These are phyloP conservation scores for Lemur catta DNA, from an alignment of 2,797 vertebrate genomes.

Conservation along the genomic window DNA sequence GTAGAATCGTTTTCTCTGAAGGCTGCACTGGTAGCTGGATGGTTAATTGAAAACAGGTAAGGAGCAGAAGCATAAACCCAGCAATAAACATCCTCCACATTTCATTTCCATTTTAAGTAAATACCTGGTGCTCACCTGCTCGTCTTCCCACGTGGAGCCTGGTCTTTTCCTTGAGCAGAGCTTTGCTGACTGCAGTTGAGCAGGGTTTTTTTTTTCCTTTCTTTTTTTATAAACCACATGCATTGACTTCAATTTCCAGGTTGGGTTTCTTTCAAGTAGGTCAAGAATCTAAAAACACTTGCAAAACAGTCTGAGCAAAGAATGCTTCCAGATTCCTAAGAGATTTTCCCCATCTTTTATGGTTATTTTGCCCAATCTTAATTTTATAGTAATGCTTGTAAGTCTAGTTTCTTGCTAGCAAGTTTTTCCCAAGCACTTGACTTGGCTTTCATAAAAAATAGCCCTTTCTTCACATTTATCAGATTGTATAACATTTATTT, in stretches of 20 bases:
- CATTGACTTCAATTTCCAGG: neutral
- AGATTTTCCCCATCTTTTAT: neutral
- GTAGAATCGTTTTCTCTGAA: accelerated
- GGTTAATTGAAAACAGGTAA: accelerated
- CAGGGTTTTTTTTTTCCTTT: neutral
- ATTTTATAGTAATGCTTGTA: neutral
- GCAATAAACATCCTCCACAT: neutral
- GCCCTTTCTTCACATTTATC: neutral
- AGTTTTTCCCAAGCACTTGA: neutral
- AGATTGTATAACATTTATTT: neutral
- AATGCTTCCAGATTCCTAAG: neutral
- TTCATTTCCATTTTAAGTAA: neutral
- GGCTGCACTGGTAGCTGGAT: no score
- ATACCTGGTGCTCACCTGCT: neutral
- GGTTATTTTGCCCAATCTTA: neutral
- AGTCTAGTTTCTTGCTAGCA: neutral
- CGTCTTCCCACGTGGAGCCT: accelerated
- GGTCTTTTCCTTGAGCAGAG: neutral
- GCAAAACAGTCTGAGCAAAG: neutral
- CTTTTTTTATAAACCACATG: no score
- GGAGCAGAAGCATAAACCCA: neutral
- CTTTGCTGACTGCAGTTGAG: neutral
- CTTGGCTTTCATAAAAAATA: neutral
- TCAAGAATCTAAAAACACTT: neutral
- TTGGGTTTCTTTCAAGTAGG: neutral